Base-by-base conservation (phyloP, 2,113 vertebrate genomes). In the Aptenodytes patagonicus region DNA sequence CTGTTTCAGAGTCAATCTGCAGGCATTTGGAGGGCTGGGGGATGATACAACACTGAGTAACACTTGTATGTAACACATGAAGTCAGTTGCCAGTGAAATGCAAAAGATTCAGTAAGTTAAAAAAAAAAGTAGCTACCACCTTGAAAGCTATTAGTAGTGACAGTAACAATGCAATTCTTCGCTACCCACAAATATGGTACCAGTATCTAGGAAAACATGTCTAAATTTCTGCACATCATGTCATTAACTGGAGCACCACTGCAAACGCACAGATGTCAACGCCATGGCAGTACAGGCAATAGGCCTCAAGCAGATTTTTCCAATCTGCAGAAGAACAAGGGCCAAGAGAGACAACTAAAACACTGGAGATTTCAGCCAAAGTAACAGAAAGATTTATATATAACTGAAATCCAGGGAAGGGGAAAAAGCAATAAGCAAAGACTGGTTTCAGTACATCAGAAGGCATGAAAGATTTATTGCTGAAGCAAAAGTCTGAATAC, bases 1-100 rank as follows among this genome's bases (percentile, higher is more conserved):
- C 92, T 83, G 75, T 85, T 97, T 91, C 72, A 81, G 55, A 92
- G 77, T 86, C 55, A 93, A 75, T 92, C 75, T 55, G 79, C 91
- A 95, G 91, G 81, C 81, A 93, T 79, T 83, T 72, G 68, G 55
- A 90, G 89, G 93, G 91, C 85, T 46, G 58, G 82, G 72, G 57
- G 75, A 57, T 93, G 94, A 95, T 93, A 92, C 90, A 87, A 95
- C 96, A 97, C 93, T 38, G 85, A 94, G 70, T 69, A 93, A 97
- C 96, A 94, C 81, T 77, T 10, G 42, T 80, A 79, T 73, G 87
- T 84, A 97, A 95, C 89, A 95, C 87, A 68, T 42, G 79, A 95
- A 97, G 93, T 93, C 89, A 69, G 38, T 76, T 0, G 66, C 66
- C 84, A 95, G 68, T 70, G 89, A 97, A 96, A 97, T 17, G 82